Percentiles rank a stretch among this genome's conserved stretches.
These are phyloP conservation scores for Eumaeus atala DNA, from an alignment of 1,140 invertebrate species.

Conservation along the genomic window DNA sequence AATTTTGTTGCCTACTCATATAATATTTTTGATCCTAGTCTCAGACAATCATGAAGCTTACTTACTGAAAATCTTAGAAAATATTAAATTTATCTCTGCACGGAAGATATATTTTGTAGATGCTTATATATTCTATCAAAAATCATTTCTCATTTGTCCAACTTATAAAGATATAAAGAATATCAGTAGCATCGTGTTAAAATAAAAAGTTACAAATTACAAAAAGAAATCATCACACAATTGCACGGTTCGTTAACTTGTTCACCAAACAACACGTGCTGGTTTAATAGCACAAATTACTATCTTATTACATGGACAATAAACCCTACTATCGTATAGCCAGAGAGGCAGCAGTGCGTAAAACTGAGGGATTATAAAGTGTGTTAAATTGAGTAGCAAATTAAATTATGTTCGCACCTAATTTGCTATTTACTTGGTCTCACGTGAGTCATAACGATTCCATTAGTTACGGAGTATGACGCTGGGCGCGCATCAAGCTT, in stretches of 20 bases:
- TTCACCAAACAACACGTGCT: background rate
- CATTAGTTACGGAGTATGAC: background rate
- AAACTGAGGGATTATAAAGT: conserved; percentile 12
- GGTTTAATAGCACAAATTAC: background rate
- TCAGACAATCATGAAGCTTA: no score
- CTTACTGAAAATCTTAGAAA: no score
- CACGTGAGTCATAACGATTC: conserved; percentile 15
- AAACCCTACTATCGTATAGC: background rate
- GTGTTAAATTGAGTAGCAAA: conserved; percentile 22
- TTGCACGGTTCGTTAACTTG: background rate
- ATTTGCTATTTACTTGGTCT: conserved; percentile 18
- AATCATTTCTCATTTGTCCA: no score
- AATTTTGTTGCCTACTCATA: no score
- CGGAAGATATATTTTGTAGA: no score
- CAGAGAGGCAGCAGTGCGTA: conserved; percentile 7
- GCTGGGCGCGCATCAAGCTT: background rate
- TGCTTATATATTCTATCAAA: no score
- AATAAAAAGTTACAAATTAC: no score
- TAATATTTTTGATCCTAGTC: no score
- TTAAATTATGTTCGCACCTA: conserved; percentile 21
- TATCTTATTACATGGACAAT: background rate
- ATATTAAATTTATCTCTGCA: no score
- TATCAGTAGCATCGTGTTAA: no score
- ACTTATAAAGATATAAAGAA: no score
- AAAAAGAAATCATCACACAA: no score